Percentiles rank a stretch among this genome's conserved stretches.
These are phyloP conservation scores for Caradrina kadenii DNA, from an alignment of 2,888 invertebrate genomes.

Conservation along the genomic window DNA sequence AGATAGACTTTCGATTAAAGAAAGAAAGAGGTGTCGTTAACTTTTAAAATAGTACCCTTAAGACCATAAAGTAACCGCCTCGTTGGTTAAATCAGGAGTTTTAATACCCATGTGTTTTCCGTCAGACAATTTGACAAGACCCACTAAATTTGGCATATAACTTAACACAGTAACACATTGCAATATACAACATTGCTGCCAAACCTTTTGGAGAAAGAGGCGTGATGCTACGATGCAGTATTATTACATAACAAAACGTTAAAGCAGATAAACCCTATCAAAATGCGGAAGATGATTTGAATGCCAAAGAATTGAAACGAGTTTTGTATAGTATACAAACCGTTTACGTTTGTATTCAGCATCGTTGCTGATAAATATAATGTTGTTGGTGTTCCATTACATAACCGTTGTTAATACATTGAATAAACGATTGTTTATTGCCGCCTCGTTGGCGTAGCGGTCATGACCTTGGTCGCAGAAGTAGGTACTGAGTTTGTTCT, in stretches of 20 bases:
- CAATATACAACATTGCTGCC: background rate
- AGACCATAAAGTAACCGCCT: too few relatives aligned
- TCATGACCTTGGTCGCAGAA: slow-evolving; percentile 2
- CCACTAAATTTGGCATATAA: too few relatives aligned
- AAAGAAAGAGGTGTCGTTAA: background rate
- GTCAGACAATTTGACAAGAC: too few relatives aligned
- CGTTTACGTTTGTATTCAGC: slow-evolving; percentile 38
- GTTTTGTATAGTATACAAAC: slow-evolving; percentile 52
- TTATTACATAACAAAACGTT: slow-evolving; percentile 22
- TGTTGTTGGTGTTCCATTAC: slow-evolving; percentile 36
- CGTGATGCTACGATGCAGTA: background rate
- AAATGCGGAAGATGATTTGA: slow-evolving; percentile 42
- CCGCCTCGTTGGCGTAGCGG: background rate
- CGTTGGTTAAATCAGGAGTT: too few relatives aligned
- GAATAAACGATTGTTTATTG: slow-evolving; percentile 33
- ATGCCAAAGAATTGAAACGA: slow-evolving; percentile 42
- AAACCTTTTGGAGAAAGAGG: background rate
- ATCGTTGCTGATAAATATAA: slow-evolving; percentile 38
- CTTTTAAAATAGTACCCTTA: background rate
- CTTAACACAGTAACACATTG: too few relatives aligned
- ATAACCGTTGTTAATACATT: slow-evolving; percentile 31
- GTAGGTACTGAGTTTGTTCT: background rate
- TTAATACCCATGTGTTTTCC: too few relatives aligned
- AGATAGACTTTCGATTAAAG: background rate
- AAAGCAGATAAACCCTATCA: slow-evolving; percentile 20